These are phyloP conservation scores for Molothrus aeneus DNA, from an alignment of 2,797 vertebrate species.

Conservation along the genomic window DNA sequence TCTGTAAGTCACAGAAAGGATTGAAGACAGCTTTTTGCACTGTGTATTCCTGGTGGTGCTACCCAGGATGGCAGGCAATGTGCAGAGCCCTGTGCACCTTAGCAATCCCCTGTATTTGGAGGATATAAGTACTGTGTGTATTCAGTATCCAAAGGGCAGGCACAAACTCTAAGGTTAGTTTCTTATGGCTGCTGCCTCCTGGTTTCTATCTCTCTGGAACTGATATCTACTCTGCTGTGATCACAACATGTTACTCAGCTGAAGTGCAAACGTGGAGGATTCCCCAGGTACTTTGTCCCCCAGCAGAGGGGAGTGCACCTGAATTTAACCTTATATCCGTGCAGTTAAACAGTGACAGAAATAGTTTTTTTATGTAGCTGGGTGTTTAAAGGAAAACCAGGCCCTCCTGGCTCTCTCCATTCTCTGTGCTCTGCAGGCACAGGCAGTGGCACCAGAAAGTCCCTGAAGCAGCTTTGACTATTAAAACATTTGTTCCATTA, in stretches of 20 bases:
- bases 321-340: background rate
- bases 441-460: background rate
- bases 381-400: background rate
- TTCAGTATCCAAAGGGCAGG: background rate
- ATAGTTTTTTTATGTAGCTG: background rate
- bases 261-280: background rate
- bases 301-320: background rate
- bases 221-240: background rate
- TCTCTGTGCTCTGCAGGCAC: rapidly evolving
- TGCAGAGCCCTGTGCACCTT: background rate
- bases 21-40: background rate
- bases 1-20: no score
- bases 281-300: background rate
- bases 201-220: background rate
- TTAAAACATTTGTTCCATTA: background rate
- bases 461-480: background rate
- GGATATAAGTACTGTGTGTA: rapidly evolving
- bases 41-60: background rate
- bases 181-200: background rate
- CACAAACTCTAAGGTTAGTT: background rate
- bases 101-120: background rate
- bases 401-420: background rate
- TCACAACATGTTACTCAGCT: background rate
- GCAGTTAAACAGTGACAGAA: background rate
- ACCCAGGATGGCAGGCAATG: background rate